Percentiles rank a stretch among this genome's conserved stretches.
Conservation (phyloP, 2,113 vertebrate species). For the Leptosomus discolor region DNA sequence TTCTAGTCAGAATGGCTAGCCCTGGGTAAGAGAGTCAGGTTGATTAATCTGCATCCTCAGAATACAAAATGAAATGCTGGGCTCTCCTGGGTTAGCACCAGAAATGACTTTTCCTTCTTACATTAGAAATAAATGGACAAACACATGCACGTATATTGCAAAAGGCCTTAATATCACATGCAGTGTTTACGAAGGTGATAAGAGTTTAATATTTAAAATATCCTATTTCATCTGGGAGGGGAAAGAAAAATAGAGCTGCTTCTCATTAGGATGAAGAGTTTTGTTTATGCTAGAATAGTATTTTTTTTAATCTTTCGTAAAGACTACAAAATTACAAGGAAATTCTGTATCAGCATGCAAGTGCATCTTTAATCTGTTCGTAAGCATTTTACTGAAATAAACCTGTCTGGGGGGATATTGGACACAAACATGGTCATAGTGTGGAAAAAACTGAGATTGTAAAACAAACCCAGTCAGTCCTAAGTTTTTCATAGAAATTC, state of each 20-base stretch:
- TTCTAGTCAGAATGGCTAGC: conserved; percentile 84
- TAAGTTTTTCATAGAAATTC: neutral
- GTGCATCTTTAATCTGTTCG: neutral
- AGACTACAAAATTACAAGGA: neutral
- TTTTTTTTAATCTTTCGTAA: neutral
- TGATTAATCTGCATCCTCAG: conserved; percentile 90
- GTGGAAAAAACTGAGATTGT: neutral
- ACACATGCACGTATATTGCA: conserved; percentile 43
- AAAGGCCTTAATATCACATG: conserved; percentile 28
- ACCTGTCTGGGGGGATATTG: neutral
- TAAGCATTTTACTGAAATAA: neutral
- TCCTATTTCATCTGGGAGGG: neutral
- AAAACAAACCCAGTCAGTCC: neutral
- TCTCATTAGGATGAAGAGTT: neutral
- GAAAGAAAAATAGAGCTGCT: neutral
- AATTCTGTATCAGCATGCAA: neutral
- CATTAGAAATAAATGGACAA: conserved; percentile 65
- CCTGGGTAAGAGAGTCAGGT: conserved; percentile 80
- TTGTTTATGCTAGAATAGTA: conserved; percentile 1
- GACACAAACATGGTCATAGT: neutral
- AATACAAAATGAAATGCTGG: conserved; percentile 87
- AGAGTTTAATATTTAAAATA: conserved; percentile 48
- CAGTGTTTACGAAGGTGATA: conserved; percentile 2
- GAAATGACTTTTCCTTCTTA: conserved; percentile 79
- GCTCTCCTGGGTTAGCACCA: conserved; percentile 77